These are phyloP conservation scores for Astyanax mexicanus DNA, from an alignment of 2,797 vertebrate species.

Conservation along the genomic window DNA sequence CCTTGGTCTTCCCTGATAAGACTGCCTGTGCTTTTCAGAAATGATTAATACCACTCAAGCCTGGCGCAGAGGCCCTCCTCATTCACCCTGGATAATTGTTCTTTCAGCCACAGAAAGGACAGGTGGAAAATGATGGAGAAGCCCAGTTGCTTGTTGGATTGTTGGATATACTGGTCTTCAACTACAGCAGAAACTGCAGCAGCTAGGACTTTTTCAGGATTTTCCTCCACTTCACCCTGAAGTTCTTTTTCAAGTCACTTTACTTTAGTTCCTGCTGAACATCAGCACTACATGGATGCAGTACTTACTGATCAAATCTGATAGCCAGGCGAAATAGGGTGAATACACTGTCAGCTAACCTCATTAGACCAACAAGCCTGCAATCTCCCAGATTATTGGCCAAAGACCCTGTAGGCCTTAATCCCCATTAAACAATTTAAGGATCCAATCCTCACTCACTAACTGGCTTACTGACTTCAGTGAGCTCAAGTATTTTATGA, in stretches of 20 bases:
- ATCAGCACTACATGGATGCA: slow-evolving; percentile 55
- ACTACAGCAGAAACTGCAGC: slow-evolving; percentile 64
- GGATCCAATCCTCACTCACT: slow-evolving; percentile 64
- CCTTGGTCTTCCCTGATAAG: slow-evolving; percentile 50
- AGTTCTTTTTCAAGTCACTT: slow-evolving; percentile 25
- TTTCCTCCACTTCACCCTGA: no score
- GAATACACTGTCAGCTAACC: slow-evolving; percentile 53
- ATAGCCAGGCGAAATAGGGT: slow-evolving; percentile 37
- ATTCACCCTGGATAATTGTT: slow-evolving; percentile 57
- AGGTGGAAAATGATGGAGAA: slow-evolving; percentile 30
- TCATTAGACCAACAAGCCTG: slow-evolving; percentile 73
- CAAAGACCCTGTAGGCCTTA: slow-evolving; percentile 69
- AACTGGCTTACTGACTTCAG: slow-evolving; percentile 72
- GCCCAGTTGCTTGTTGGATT: no score
- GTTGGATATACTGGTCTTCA: slow-evolving; percentile 63
- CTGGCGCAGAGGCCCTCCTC: slow-evolving; percentile 33
- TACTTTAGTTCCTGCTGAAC: slow-evolving; percentile 60
- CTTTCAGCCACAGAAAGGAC: slow-evolving; percentile 50
- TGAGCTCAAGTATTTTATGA: slow-evolving; percentile 60
- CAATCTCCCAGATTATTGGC: slow-evolving; percentile 74
- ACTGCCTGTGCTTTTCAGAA: slow-evolving; percentile 54
- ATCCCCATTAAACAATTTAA: slow-evolving; percentile 72
- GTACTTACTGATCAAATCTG: slow-evolving; percentile 49
- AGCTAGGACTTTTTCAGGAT: slow-evolving; percentile 50
- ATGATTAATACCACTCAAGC: slow-evolving; percentile 56